Percentiles rank a stretch among this genome's conserved stretches.
phyloP scores from a whole-genome alignment of 2,113 vertebrate genomes.

The Poicephalus gulielmi region DNA sequence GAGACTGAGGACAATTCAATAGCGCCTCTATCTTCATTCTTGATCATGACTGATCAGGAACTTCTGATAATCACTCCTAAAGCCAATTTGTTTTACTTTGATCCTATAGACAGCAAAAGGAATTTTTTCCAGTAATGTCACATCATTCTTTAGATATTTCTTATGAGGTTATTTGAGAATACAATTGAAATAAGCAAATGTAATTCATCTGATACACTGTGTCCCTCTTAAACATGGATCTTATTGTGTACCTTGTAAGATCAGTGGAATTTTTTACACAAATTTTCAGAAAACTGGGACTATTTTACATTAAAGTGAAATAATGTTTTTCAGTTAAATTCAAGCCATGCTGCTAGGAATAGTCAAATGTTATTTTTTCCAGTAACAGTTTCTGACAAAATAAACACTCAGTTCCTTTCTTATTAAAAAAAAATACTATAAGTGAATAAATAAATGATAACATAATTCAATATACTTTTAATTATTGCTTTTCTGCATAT shows the following conservation, averaged over 20 bases:
- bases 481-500: fast-evolving
- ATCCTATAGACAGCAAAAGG: not conserved
- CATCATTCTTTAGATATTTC: not conserved
- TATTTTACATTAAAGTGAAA: not conserved
- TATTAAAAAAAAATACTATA: not conserved
- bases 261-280: not conserved
- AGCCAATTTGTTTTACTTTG: not conserved
- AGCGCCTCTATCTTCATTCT: not conserved
- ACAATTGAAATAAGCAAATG: not conserved
- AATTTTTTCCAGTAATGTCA: not conserved
- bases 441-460: not conserved
- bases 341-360: not conserved
- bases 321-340: not conserved
- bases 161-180: not conserved
- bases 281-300: not conserved
- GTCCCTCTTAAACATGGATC: not conserved
- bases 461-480: not conserved
- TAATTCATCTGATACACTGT: not conserved
- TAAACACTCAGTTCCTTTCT: not conserved
- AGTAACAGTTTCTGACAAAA: not conserved
- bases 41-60: not conserved
- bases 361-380: not conserved
- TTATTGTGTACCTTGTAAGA: not conserved
- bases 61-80: not conserved
- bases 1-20: not conserved